Evolutionary conservation across 2,888 invertebrate species (phyloP), one percentile per base, ranked within the genome.

Genomic region (Leucania comma): DNA sequence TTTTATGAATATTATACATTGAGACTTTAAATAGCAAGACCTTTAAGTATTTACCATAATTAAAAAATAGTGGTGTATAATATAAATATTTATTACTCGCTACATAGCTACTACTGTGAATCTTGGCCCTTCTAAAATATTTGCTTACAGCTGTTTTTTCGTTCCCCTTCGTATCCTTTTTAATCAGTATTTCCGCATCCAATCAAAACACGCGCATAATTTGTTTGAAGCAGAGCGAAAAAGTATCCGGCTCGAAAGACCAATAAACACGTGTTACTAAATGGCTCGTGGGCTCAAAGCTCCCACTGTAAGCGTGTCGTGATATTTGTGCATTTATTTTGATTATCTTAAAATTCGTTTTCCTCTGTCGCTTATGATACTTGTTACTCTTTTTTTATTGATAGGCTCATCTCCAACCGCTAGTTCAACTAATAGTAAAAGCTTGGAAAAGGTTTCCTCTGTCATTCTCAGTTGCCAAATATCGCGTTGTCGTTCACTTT

Each of bases 211-310:
- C 17, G n/a, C 24, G 9, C 20, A 22, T 24, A 6, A 32, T 50
- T 26, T 54, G 6, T 0, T 32, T 59, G 57, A 24, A 38, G 26
- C 26, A 26, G 46, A 54, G 48, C 72, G 61, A 42, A 46, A 56
- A 26, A 26, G 2, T 3, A 54, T 70, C 20, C 73, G 50, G 48
- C 42, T 60, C 73, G n/a, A 77, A 61, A 35, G 22, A 72, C 50
- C n/a, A 38, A 38, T 26, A 46, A 57, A 42, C 26, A 68, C 42
- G 17, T 51, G 50, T 10, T 68, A 38, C 68, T 76, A 57, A 57
- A 26, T 54, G 6, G 3, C 26, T 54, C 17, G 42, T 63, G 32
- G 42, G 35, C 22, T 42, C 42, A 17, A 17, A 38, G 38, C 12
- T 35, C 9, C 38, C 51, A 17, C 17, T 1, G 24, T 17, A 26